Evolutionary conservation across 2,888 invertebrate species (phyloP).

Genomic region (Drosophila bunnanda): DNA sequence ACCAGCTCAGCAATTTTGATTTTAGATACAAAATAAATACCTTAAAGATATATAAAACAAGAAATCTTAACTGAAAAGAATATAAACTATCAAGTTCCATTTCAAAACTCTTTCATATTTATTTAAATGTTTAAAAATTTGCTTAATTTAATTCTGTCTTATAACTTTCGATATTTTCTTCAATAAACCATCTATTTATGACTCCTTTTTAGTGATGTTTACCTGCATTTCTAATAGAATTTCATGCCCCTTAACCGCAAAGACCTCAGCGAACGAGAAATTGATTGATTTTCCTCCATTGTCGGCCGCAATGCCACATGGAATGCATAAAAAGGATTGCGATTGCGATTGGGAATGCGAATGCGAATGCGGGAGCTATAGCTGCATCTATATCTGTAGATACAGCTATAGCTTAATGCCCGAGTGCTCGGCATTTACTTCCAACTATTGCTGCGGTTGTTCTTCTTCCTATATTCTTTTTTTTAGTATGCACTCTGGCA

Average conservation of each 20-base stretch:
- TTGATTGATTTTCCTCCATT: constrained; percentile 41
- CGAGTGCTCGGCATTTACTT: constrained; percentile 10
- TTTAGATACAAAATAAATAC: neutral
- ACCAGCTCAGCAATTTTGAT: neutral
- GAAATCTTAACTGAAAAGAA: too few species aligned
- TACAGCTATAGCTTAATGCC: constrained; percentile 1
- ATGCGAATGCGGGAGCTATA: neutral
- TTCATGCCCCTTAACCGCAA: constrained; percentile 6
- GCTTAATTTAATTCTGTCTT: neutral
- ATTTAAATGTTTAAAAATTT: neutral
- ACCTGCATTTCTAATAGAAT: constrained; percentile 1
- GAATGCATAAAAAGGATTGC: constrained; percentile 41
- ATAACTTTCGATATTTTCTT: too few species aligned
- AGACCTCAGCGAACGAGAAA: constrained; percentile 22
- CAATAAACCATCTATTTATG: neutral
- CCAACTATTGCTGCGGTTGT: constrained; percentile 25
- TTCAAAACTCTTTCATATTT: neutral
- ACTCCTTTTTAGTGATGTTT: neutral
- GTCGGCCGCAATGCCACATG: constrained; percentile 42
- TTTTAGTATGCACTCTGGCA: constrained; percentile 21
- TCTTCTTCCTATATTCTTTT: neutral
- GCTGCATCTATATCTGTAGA: neutral
- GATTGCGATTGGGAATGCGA: constrained; percentile 21
- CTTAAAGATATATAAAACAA: neutral
- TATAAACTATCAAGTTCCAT: neutral